Percentiles rank a stretch among this genome's conserved stretches.
Conservation (phyloP, 1,140 invertebrate species). For the Sminthurides bifidus region DNA sequence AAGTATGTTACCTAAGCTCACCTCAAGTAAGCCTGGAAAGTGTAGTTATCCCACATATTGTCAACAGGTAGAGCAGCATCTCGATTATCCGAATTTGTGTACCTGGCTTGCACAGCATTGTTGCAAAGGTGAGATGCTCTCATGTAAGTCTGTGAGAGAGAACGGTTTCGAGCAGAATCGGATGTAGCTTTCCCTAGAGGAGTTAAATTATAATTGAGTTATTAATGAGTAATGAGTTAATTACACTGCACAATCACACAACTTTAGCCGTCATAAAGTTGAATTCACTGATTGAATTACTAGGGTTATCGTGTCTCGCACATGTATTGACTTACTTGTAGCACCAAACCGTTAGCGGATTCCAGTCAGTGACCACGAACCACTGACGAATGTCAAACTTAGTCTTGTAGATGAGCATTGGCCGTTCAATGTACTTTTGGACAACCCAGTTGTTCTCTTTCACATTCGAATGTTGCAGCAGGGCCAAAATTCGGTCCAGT, state of each 20-base stretch:
- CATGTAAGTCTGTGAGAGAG: conserved; percentile 71
- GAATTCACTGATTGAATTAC: no score
- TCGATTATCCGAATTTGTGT: conserved; percentile 57
- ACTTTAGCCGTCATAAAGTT: no score
- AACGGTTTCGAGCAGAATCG: conserved; percentile 86
- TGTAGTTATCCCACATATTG: conserved; percentile 75
- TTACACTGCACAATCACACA: no score
- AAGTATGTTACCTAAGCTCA: no score
- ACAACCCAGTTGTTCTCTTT: conserved; percentile 31
- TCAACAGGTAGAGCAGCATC: conserved; percentile 56
- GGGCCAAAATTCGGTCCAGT: conserved; percentile 67
- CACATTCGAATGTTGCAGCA: conserved; percentile 46
- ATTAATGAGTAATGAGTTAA: no score
- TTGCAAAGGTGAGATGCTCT: conserved; percentile 88
- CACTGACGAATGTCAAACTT: conserved; percentile 90
- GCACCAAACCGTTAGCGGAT: conserved; percentile 84
- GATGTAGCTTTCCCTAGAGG: conserved; percentile 79
- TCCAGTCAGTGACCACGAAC: conserved; percentile 81
- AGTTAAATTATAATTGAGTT: no score
- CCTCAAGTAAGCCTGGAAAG: conserved; percentile 51
- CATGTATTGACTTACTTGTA: conserved; percentile 63
- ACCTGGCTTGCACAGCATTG: conserved; percentile 82
- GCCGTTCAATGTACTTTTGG: conserved; percentile 48
- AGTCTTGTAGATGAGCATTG: conserved; percentile 72
- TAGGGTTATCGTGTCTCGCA: no score